Evolutionary conservation across 2,888 invertebrate genomes (phyloP).

Genomic region (Nomada fucata): DNA sequence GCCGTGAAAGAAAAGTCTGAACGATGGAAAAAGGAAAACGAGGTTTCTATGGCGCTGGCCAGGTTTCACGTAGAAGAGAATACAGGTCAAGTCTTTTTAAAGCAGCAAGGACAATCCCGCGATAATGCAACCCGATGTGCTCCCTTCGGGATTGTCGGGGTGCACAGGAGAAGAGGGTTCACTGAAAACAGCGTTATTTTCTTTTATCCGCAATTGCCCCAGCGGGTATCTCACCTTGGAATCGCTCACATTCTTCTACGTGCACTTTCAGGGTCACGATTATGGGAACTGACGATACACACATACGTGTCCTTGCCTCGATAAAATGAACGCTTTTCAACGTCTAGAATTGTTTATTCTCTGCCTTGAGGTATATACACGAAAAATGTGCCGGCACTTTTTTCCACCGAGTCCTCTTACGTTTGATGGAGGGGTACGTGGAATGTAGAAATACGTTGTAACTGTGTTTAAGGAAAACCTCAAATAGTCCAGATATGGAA

Average conservation of each 20-base stretch:
- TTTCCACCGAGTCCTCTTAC: no score
- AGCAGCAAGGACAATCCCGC: constrained; percentile 54
- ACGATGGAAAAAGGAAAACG: background rate
- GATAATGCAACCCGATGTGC: constrained; percentile 60
- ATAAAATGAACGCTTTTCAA: background rate
- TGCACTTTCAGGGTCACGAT: constrained; percentile 49
- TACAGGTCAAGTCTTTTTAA: constrained; percentile 63
- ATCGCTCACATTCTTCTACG: background rate
- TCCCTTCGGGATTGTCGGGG: constrained; percentile 50
- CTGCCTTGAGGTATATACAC: no score
- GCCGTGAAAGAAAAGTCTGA: constrained; percentile 10
- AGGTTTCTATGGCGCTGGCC: constrained; percentile 41
- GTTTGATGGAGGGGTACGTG: no score
- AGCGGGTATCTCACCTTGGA: constrained; percentile 48
- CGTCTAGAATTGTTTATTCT: background rate
- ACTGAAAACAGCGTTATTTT: constrained; percentile 58
- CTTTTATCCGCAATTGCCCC: constrained; percentile 47
- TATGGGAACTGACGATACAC: background rate
- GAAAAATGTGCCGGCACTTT: no score
- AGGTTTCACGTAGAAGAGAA: constrained; percentile 44
- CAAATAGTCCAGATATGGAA: no score
- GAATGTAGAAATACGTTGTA: no score
- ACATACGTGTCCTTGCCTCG: background rate
- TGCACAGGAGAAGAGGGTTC: constrained; percentile 10
- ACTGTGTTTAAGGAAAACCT: no score